phyloP scores from a whole-genome alignment of 2,888 invertebrate species.

The Dasypolia templi region DNA sequence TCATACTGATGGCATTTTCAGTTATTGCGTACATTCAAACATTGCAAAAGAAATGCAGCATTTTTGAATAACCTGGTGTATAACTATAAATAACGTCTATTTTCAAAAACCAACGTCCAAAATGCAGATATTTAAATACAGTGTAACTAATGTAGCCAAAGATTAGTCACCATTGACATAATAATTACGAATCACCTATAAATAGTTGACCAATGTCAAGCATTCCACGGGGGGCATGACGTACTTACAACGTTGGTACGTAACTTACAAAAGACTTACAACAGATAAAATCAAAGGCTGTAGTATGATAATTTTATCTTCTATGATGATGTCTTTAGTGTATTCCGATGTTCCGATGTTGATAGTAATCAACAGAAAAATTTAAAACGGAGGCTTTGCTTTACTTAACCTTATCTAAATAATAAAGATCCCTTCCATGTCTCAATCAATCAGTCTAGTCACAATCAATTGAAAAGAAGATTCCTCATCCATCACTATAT shows the following conservation, averaged over 20 bases:
- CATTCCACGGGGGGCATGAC: conserved; percentile 23
- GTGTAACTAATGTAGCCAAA: conserved; percentile 15
- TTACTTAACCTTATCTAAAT: not conserved
- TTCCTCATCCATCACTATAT: not conserved
- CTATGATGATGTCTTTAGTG: not conserved
- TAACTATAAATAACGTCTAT: not conserved
- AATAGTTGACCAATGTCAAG: conserved; percentile 57
- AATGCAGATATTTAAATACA: conserved; percentile 25
- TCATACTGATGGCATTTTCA: not conserved
- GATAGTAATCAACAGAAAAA: not conserved
- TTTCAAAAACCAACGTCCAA: conserved; percentile 5
- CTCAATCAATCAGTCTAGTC: not conserved
- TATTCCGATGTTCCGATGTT: not conserved
- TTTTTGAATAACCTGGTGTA: not conserved
- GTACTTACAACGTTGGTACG: conserved; percentile 11
- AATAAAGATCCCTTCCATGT: not conserved
- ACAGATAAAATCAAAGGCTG: conserved; percentile 9
- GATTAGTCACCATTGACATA: conserved; percentile 57
- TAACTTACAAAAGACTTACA: conserved; percentile 23
- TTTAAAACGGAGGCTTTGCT: not conserved
- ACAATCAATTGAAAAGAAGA: conserved; percentile 1
- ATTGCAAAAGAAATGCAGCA: not conserved
- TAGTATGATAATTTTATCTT: conserved; percentile 15
- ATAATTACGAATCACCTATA: conserved; percentile 60
- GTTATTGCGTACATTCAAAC: not conserved